These are phyloP conservation scores for Herminia tarsipennalis DNA, from an alignment of 2,888 invertebrate genomes.

Conservation along the genomic window DNA sequence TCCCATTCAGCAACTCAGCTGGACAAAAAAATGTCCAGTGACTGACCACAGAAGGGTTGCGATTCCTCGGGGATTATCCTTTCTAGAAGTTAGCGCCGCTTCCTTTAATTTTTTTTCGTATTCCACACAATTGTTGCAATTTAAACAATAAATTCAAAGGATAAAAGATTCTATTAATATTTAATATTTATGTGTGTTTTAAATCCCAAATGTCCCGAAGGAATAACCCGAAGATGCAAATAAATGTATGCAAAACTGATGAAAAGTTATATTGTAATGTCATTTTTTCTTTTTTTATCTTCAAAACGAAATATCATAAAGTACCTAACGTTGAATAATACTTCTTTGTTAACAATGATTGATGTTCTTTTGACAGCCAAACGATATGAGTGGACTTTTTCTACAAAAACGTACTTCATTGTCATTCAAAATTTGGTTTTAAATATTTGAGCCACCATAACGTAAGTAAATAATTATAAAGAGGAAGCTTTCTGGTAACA, in stretches of 20 bases:
- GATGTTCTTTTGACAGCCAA: conserved; percentile 8
- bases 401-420: conserved; percentile 12
- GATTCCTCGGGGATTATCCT: conserved; percentile 70
- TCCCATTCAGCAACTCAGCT: conserved; percentile 63
- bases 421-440: conserved; percentile 30
- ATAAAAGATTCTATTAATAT: conserved; percentile 24
- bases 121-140: conserved; percentile 52
- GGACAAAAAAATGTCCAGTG: conserved; percentile 55
- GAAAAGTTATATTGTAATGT: not conserved
- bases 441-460: conserved; percentile 35
- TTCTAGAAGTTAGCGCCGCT: conserved; percentile 73
- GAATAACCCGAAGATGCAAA: conserved; percentile 7
- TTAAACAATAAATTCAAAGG: conserved; percentile 26
- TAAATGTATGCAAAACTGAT: not conserved
- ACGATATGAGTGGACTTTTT: conserved; percentile 5
- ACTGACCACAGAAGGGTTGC: conserved; percentile 63
- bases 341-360: conserved; percentile 9
- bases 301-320: conserved; percentile 1
- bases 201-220: conserved; percentile 13
- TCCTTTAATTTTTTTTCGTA: conserved; percentile 41
- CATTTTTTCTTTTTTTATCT: too few species aligned
- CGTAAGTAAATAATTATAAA: conserved; percentile 39
- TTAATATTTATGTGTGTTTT: conserved; percentile 29
- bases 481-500: conserved; percentile 53
- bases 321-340: not conserved